Conservation (phyloP, 2,888 invertebrate species). For the Chrysina gloriosa region DNA sequence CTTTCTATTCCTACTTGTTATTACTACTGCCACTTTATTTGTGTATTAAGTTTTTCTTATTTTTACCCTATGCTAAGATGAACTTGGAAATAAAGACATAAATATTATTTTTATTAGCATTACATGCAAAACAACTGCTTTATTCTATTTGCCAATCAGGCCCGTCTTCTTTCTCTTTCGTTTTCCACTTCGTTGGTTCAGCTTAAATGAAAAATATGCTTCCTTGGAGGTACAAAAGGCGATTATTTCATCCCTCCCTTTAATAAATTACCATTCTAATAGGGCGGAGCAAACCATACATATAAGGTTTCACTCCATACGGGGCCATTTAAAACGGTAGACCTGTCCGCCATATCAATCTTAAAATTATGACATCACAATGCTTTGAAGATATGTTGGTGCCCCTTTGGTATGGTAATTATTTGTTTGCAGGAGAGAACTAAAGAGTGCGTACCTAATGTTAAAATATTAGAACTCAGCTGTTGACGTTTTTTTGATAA, state of each 20-base stretch:
- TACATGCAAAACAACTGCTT: too few species aligned
- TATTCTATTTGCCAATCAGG: too few species aligned
- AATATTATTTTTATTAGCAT: too few species aligned
- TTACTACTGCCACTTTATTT: too few species aligned
- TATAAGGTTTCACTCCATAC: slow-evolving; percentile 10
- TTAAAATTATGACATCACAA: background rate
- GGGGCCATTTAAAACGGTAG: background rate
- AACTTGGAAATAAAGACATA: too few species aligned
- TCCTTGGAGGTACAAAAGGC: background rate
- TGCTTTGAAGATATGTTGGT: background rate
- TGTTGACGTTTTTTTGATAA: background rate
- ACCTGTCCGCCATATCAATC: slow-evolving; percentile 2
- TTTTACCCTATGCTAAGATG: too few species aligned
- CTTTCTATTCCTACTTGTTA: too few species aligned
- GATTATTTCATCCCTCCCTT: slow-evolving; percentile 13
- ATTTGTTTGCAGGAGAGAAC: background rate
- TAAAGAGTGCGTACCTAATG: background rate
- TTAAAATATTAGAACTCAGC: background rate
- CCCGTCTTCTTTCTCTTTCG: too few species aligned
- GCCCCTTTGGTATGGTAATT: background rate
- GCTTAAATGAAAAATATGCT: background rate
- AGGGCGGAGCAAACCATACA: slow-evolving; percentile 10
- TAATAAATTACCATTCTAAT: slow-evolving; percentile 5
- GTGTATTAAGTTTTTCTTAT: too few species aligned
- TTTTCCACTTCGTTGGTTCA: background rate